These are phyloP conservation scores for Drosophila colorata DNA, from an alignment of 2,888 invertebrate genomes.

Conservation along the genomic window DNA sequence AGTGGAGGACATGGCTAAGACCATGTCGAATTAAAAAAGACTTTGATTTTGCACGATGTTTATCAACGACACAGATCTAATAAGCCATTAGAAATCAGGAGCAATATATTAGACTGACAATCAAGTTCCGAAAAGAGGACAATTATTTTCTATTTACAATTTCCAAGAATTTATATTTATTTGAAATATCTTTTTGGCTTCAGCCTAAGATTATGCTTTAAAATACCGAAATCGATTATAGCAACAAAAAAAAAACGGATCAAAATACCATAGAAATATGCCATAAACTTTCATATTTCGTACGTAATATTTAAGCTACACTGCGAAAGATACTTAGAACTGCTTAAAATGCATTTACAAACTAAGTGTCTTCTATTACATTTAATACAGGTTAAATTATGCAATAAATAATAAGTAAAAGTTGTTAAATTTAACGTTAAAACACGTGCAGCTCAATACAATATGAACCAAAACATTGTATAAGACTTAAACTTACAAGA, in stretches of 20 bases:
- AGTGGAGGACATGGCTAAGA: not conserved
- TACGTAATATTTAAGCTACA: not conserved
- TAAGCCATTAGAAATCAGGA: not conserved
- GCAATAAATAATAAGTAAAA: slow-evolving; percentile 67
- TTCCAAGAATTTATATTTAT: not conserved
- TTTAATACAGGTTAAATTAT: slow-evolving; percentile 62
- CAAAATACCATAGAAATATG: not conserved
- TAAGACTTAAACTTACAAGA: slow-evolving; percentile 37
- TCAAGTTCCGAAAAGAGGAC: not conserved
- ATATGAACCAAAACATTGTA: slow-evolving; percentile 43
- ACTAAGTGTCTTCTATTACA: slow-evolving; percentile 22
- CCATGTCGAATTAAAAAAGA: not conserved
- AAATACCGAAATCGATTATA: slow-evolving; percentile 2
- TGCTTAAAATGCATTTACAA: not conserved
- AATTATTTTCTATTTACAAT: not conserved
- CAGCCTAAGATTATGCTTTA: slow-evolving; percentile 42
- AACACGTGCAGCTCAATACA: slow-evolving; percentile 49
- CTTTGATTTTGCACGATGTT: not conserved
- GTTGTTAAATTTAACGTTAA: slow-evolving; percentile 39
- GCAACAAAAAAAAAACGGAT: not conserved
- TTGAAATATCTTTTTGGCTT: slow-evolving; percentile 6
- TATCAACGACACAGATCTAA: not conserved
- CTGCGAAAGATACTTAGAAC: not conserved
- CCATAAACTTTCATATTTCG: not conserved
- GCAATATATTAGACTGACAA: not conserved